Evolutionary conservation across 2,888 invertebrate genomes (phyloP), one percentile per base, ranked within the genome.

Genomic region (Agrochola lota): DNA sequence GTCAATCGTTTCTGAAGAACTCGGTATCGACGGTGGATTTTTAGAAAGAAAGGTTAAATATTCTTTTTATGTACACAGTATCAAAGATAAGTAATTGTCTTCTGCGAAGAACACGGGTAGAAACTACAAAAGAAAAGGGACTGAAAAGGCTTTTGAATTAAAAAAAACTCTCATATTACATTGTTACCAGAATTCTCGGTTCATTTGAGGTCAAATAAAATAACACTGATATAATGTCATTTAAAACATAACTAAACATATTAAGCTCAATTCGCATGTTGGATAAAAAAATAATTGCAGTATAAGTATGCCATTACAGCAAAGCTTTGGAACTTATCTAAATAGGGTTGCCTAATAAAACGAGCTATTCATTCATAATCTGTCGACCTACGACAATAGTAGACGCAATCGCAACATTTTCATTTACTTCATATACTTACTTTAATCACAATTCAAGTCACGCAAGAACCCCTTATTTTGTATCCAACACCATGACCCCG

Each of bases 21-120:
- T 60, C 23, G 23, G 40, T 76, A 74, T 55, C 20, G 69, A 62
- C 46, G 4, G 26, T 60, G 17, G 40, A 72, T 74, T 64, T 57
- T 52, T 72, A 49, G 12, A 66, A 62, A 59, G 23, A 35, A 60
- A 70, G 55, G 40, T 59, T 57, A 77, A 71, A 83, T 73, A 76
- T 70, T 75, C 0, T 73, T 73, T 78, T 70, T 72, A 72, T n/a
- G 68, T 70, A 49, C 57, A 69, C 62, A 72, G 49, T 71, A 57
- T 73, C n/a, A 69, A 71, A 68, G 64, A 75, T 70, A 78, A 80
- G 81, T 81, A 78, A 85, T 85, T 85, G 76, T 77, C 60, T 73
- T 59, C 63, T 71, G 43, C 12, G 69, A 84, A 79, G 60, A 55
- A 26, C 43, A 43, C 30, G 40, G n/a, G 70, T 40, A 78, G 52